Evolutionary conservation across 2,888 invertebrate species (phyloP).

Genomic region (Junonia oenone): DNA sequence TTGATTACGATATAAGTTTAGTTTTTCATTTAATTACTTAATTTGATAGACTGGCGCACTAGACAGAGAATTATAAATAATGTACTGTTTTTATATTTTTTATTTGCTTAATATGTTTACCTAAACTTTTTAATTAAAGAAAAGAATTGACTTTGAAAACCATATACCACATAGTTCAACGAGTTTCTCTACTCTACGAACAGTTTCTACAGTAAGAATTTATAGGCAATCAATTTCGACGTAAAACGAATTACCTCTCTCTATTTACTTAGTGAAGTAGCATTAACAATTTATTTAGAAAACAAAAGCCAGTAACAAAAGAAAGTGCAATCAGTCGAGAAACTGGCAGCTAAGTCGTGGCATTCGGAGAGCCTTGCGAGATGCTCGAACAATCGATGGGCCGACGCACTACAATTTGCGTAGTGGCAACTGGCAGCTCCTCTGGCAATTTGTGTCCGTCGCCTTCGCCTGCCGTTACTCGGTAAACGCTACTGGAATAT

Average conservation of each 20-base stretch:
- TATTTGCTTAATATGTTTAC: too few species aligned
- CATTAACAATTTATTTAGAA: slow-evolving; percentile 13
- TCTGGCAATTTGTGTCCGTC: slow-evolving; percentile 74
- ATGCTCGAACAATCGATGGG: slow-evolving; percentile 56
- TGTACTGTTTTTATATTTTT: too few species aligned
- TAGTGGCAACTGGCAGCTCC: slow-evolving; percentile 69
- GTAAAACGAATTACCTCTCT: neutral
- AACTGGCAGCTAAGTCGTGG: slow-evolving; percentile 23
- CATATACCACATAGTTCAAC: too few species aligned
- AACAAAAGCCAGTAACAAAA: slow-evolving; percentile 10
- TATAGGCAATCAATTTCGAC: neutral
- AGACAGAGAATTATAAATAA: too few species aligned
- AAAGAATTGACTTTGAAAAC: too few species aligned
- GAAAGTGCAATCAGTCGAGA: slow-evolving; percentile 22
- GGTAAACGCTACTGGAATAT: slow-evolving; percentile 78
- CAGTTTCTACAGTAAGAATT: neutral
- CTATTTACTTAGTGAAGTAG: neutral
- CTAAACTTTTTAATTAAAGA: too few species aligned
- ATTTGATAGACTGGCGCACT: too few species aligned
- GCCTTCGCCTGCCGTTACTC: slow-evolving; percentile 70
- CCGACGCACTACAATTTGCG: slow-evolving; percentile 64
- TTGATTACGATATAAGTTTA: slow-evolving; percentile 11
- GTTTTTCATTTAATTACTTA: neutral
- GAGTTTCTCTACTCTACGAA: neutral
- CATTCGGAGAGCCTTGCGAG: slow-evolving; percentile 23